Evolutionary conservation across 2,888 invertebrate species (phyloP), one percentile per base, ranked within the genome.

Genomic region (Drosophila demipolita): DNA sequence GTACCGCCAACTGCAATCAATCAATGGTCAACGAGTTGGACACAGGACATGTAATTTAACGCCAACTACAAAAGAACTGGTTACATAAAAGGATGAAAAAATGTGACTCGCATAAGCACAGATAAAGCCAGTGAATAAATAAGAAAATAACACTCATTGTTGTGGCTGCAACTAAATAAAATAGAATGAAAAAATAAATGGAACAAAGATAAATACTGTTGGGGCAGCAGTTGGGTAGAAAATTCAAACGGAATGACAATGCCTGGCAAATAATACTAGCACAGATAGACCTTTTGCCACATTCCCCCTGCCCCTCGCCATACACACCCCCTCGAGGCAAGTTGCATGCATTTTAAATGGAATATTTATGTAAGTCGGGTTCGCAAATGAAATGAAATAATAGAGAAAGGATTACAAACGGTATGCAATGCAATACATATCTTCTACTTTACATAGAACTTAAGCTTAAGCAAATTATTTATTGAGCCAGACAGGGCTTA

Each of bases 401-500:
- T 89, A 84, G 85, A 77, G 87, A 84, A 87, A 87, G 89, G 85
- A 82, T 85, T 85, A 89, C 82, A 33, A 69, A 29, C 33, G 23
- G 69, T 62, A 57, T 26, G 60, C 80, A 70, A 67, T 83, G 68
- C 67, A 49, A 77, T 55, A 23, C 54, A 26, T 67, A 75, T 73
- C 87, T 76, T 65, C 79, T 85, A 59, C 86, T 89, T 89, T 87
- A 62, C 88, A 89, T 87, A 90, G 75, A 85, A 79, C 74, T 85
- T 86, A 66, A 70, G 83, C 86, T 87, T 88, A 87, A 83, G 79
- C 79, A 81, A 87, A 88, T 87, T 88, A 90, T 90, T 87, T 87
- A 87, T 87, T 87, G 90, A 78, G 77, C 72, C 74, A 42, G 66
- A 65, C 60, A 68, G 38, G 49, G 49, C 67, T 67, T 67, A 67